Percentiles rank a stretch among this genome's conserved stretches.
phyloP scores from a whole-genome alignment of 2,888 invertebrate genomes.

The Andrena marginata region DNA sequence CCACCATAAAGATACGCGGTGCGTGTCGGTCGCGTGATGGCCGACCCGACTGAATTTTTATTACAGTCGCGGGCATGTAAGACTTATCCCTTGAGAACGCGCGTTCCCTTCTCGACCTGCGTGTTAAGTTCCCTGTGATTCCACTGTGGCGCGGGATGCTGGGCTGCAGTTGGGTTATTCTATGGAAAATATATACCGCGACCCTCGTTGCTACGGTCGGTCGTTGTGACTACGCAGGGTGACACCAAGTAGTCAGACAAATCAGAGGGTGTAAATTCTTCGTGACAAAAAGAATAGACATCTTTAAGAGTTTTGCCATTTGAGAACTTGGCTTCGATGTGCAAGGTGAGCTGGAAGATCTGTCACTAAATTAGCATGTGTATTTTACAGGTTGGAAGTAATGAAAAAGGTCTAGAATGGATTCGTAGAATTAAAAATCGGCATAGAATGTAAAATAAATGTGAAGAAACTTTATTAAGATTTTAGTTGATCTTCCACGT shows the following conservation, averaged over 20 bases:
- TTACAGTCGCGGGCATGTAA: constrained; percentile 48
- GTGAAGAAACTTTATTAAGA: too few relatives aligned
- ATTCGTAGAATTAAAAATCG: too few relatives aligned
- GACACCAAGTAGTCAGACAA: not conserved
- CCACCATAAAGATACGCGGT: constrained; percentile 82
- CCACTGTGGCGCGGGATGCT: not conserved
- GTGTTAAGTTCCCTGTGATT: constrained; percentile 18
- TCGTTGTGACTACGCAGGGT: not conserved
- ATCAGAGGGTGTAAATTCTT: too few relatives aligned
- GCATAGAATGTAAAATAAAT: too few relatives aligned
- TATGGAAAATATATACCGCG: not conserved
- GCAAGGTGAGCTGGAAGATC: too few relatives aligned
- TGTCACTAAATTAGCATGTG: too few relatives aligned
- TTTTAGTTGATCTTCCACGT: too few relatives aligned
- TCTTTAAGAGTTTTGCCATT: not conserved
- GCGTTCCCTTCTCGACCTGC: not conserved
- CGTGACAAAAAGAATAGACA: not conserved
- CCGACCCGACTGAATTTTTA: constrained; percentile 78
- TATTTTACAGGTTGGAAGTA: too few relatives aligned
- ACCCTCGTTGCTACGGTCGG: not conserved
- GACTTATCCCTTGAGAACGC: constrained; percentile 57
- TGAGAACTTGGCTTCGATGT: too few relatives aligned
- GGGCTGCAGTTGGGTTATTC: not conserved
- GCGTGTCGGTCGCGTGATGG: constrained; percentile 81
- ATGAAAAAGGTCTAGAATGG: too few relatives aligned